phyloP scores from a whole-genome alignment of 2,113 vertebrate genomes.

The Pao palembangensis region DNA sequence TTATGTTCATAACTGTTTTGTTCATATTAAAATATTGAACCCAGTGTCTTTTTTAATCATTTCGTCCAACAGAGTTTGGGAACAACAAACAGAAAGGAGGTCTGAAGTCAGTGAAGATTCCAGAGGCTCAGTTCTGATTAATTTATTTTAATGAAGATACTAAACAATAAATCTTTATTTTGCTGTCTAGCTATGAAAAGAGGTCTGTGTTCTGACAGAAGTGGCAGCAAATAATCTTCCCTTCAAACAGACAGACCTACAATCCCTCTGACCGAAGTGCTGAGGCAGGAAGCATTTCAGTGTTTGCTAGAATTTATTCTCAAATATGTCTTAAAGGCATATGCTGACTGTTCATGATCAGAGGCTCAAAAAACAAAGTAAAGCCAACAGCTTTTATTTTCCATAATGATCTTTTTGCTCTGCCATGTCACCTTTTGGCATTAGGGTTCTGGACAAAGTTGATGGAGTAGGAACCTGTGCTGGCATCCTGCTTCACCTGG shows the following conservation, averaged over 20 bases:
- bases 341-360: neutral
- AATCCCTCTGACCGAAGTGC: too few species aligned
- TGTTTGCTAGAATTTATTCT: neutral
- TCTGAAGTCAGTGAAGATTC: neutral
- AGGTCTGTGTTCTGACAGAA: neutral
- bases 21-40: conserved; percentile 22
- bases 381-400: neutral
- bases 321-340: too few species aligned
- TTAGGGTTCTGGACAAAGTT: conserved; percentile 91
- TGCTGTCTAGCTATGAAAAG: neutral
- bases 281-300: neutral
- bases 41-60: neutral
- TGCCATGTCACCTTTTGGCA: conserved; percentile 52
- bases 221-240: too few species aligned
- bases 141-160: neutral
- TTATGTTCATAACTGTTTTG: neutral
- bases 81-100: too few species aligned
- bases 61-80: too few species aligned
- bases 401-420: neutral
- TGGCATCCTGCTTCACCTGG: conserved; percentile 89
- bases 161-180: neutral
- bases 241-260: too few species aligned
- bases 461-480: conserved; percentile 90
- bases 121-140: neutral
- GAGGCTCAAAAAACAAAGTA: neutral